Conservation (phyloP, 2,888 invertebrate species). For the Drosophila setosimentum region DNA sequence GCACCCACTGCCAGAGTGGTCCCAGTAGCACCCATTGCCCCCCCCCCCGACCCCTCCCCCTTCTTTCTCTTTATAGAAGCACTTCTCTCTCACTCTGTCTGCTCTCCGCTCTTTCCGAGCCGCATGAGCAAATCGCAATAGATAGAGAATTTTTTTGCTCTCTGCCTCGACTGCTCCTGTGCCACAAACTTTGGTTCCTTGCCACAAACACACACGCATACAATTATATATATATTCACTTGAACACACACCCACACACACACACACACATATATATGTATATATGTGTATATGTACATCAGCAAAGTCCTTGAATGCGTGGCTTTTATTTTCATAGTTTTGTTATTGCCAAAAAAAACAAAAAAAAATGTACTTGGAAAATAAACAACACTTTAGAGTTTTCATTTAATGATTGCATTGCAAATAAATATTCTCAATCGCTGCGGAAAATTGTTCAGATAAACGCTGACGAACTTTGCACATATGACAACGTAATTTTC, state of each 20-base stretch:
- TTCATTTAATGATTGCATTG: conserved; percentile 22
- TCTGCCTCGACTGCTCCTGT: conserved; percentile 63
- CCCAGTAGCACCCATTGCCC: conserved; percentile 33
- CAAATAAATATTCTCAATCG: conserved; percentile 22
- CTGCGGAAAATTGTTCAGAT: conserved; percentile 34
- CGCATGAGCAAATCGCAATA: conserved; percentile 83
- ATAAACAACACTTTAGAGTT: conserved; percentile 5
- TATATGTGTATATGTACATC: conserved; percentile 4
- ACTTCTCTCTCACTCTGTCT: conserved; percentile 34
- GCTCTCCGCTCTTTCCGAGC: conserved; percentile 76
- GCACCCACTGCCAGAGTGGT: conserved; percentile 52
- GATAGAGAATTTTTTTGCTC: conserved; percentile 82
- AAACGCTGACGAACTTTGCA: conserved; percentile 63
- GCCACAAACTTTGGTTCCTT: conserved; percentile 59
- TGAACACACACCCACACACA: conserved; percentile 24
- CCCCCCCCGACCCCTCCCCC: conserved; percentile 3
- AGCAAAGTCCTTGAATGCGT: conserved; percentile 52
- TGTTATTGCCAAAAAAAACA: conserved; percentile 8
- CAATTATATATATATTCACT: conserved; percentile 5
- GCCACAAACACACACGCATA: conserved; percentile 39
- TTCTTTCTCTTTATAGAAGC: conserved; percentile 1
- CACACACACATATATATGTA: background rate
- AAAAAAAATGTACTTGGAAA: background rate
- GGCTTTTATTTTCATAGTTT: conserved; percentile 32
- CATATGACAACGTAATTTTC: conserved; percentile 78